Percentiles rank a stretch among this genome's conserved stretches.
Evolutionary conservation across 1,140 invertebrate species (phyloP).

Genomic region (Drosophila guanche): DNA sequence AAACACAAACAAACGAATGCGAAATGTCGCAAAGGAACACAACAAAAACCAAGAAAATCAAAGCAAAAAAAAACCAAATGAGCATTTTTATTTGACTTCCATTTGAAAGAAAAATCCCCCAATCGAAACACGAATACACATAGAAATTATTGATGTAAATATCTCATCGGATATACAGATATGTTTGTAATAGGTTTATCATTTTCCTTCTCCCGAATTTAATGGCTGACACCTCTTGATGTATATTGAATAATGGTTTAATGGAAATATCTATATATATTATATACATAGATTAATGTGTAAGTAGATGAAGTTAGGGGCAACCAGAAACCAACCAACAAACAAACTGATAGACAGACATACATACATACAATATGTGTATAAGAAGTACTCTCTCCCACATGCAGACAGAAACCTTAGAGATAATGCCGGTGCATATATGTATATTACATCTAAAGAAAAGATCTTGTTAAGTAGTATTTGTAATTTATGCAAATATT

Average conservation of each 20-base stretch:
- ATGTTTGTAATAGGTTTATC: conserved; percentile 17
- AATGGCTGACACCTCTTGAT: conserved; percentile 19
- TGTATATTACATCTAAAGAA: conserved; percentile 5
- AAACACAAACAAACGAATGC: conserved; percentile 17
- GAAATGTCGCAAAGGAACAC: not conserved
- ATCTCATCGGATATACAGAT: conserved; percentile 11
- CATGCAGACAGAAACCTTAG: conserved; percentile 10
- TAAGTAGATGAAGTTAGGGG: not conserved
- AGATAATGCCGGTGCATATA: conserved; percentile 41
- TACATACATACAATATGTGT: too few relatives aligned
- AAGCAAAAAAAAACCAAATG: conserved; percentile 41
- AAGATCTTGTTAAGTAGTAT: conserved; percentile 40
- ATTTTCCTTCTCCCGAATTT: conserved; percentile 10
- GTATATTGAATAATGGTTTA: conserved; percentile 18
- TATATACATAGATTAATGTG: not conserved
- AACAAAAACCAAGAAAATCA: conserved; percentile 20
- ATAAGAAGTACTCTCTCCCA: conserved; percentile 8
- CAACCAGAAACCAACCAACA: not conserved
- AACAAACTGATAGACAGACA: not conserved
- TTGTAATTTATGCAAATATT: conserved; percentile 33
- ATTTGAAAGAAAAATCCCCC: not conserved
- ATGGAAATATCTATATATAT: conserved; percentile 9
- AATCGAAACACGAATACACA: not conserved
- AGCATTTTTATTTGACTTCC: conserved; percentile 62
- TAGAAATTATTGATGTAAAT: conserved; percentile 21